A percentile compares a stretch with the other conserved stretches of the same genome.
Conservation (phyloP, 35 echinoderm and acorn worm genomes). For the Diadema setosum region DNA sequence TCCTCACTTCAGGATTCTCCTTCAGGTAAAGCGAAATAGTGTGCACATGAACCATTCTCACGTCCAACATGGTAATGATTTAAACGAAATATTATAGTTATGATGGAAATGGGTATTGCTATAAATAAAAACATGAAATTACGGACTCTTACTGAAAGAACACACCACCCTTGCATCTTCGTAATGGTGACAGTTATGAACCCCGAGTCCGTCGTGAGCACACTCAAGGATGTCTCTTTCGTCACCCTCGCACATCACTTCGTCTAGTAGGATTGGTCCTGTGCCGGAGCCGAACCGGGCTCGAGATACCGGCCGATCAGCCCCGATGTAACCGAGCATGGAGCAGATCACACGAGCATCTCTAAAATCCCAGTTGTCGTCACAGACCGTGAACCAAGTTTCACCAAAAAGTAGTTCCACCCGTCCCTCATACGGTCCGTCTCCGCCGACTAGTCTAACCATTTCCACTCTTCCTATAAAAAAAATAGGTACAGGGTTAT, state of each 20-base stretch:
- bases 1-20: too few species aligned
- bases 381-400: background rate
- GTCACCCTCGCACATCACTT: background rate
- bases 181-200: slow-evolving; percentile 8
- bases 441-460: background rate
- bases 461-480: too few species aligned
- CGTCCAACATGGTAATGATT: too few species aligned
- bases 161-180: slow-evolving; percentile 4
- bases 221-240: background rate
- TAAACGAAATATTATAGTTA: too few species aligned
- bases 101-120: too few species aligned
- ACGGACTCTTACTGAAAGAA: too few species aligned
- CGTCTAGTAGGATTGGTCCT: slow-evolving; percentile 19
- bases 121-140: too few species aligned
- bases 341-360: slow-evolving; percentile 5
- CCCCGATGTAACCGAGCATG: background rate
- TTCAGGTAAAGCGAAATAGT: too few species aligned
- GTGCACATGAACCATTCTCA: too few species aligned
- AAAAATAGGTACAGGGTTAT: too few species aligned
- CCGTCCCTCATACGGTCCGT: background rate
- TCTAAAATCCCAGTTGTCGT: slow-evolving; percentile 12
- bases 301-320: background rate
- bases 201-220: background rate
- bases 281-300: background rate
- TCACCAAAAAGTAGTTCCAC: background rate